Conservation (phyloP, 2,113 vertebrate genomes). For the Embiotoca jacksoni region DNA sequence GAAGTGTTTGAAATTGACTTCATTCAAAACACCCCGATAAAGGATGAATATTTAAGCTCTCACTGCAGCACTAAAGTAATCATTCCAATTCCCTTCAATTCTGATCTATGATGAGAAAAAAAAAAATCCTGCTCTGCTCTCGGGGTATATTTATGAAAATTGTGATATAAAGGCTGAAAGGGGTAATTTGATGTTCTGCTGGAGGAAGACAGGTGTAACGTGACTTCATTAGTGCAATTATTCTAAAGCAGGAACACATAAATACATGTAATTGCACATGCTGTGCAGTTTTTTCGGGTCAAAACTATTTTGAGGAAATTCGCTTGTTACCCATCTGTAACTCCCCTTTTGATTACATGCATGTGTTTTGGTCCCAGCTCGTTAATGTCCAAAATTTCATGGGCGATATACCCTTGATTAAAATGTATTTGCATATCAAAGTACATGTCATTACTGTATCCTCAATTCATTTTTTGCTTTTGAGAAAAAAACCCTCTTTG, state of each 20-base stretch:
- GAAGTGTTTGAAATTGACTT: background rate
- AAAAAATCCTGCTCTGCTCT: background rate
- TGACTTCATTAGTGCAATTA: background rate
- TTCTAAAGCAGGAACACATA: background rate
- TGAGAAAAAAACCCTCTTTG: background rate
- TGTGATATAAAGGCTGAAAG: background rate
- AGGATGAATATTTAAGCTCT: background rate
- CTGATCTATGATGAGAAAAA: background rate
- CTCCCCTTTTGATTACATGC: background rate
- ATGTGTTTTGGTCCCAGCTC: background rate
- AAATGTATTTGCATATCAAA: background rate
- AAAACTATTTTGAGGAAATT: background rate
- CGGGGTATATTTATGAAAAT: background rate
- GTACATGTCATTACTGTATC: background rate
- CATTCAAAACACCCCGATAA: background rate
- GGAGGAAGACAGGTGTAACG: background rate
- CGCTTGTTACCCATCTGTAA: background rate
- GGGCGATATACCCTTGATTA: background rate
- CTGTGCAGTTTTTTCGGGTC: background rate
- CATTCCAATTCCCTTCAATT: conserved; percentile 4
- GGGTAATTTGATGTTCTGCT: background rate
- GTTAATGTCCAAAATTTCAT: background rate
- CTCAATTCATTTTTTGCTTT: background rate
- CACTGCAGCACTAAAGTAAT: background rate
- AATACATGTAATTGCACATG: background rate